Base-by-base conservation (phyloP, 2,113 vertebrate species). In the Nanorana parkeri region DNA sequence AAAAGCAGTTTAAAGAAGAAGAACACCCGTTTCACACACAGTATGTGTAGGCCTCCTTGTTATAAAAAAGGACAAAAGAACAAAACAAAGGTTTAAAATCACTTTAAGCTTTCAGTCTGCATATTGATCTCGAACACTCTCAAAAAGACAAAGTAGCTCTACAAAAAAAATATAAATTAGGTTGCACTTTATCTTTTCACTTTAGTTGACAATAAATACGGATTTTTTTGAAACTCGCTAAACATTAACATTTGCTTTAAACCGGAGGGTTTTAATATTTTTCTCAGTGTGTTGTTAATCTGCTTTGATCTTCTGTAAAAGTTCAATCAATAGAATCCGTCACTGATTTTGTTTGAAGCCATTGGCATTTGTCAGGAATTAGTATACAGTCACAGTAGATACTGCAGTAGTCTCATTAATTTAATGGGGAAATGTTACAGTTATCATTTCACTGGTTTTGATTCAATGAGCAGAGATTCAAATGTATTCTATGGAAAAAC, bases 301-400 rank as follows among this genome's bases (percentile, higher is more conserved):
- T 71, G 47, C 68, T 55, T 7, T 29, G 17, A 56, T 73, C 69
- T 55, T 51, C 26, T 29, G 69, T 29, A 16, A 56, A 20, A 56
- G 3, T 73, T 3, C 54, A 73, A 56, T 55, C 52, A 55, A 72
- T 56, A 73, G 69, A 71, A 54, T 73, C 24, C 56, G 69, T 55
- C 52, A n/a, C 17, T 73, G 51, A 29, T n/a, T 73, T 10, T 29
- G 8, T 56, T 73, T 13, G 54, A 24, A 56, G 52, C 28, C n/a
- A 47, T 32, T 21, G 24, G 26, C 52, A 29, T 56, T 20, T 56
- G 52, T 29, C 26, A 73, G 17, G 24, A n/a, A n/a, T 55, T 13
- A 73, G 26, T 73, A n/a, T 29, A 73, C 19, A 73, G 26, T 56
- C 20, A 55, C 19, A 28, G 6, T 56, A 24, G 17, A 15, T 32